Conservation (phyloP, 1,140 invertebrate genomes). For the Samia ricini region DNA sequence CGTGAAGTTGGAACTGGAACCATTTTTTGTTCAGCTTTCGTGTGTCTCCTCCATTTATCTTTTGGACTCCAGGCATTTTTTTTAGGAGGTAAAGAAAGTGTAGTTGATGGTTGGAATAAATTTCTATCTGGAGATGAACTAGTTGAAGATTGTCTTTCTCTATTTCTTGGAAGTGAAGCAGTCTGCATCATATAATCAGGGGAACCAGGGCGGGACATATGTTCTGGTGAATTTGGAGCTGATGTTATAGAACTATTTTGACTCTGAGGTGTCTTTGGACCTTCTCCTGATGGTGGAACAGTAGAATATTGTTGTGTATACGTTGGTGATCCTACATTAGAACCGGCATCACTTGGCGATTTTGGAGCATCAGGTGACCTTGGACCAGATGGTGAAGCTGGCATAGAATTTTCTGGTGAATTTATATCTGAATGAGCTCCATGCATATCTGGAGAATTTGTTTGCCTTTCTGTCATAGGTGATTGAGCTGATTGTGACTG, state of each 20-base stretch:
- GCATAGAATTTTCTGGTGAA: constrained; percentile 65
- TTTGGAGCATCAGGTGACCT: constrained; percentile 57
- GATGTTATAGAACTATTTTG: constrained; percentile 51
- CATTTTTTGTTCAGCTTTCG: constrained; percentile 71
- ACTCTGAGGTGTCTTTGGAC: constrained; percentile 54
- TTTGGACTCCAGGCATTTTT: constrained; percentile 67
- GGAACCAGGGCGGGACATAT: constrained; percentile 47
- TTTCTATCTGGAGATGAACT: constrained; percentile 57
- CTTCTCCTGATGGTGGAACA: constrained; percentile 31
- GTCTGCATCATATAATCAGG: constrained; percentile 52
- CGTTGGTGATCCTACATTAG: constrained; percentile 55
- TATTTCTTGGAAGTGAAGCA: constrained; percentile 35
- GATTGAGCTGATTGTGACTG: constrained; percentile 39
- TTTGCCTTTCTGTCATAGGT: constrained; percentile 30
- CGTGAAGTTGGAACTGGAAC: constrained; percentile 41
- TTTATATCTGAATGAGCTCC: constrained; percentile 65
- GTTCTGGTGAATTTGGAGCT: constrained; percentile 39
- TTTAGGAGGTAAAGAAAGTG: constrained; percentile 32
- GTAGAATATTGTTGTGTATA: constrained; percentile 21
- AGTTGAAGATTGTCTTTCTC: constrained; percentile 30
- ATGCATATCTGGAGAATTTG: constrained; percentile 57
- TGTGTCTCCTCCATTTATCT: constrained; percentile 64
- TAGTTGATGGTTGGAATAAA: constrained; percentile 41
- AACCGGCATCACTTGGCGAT: constrained; percentile 58
- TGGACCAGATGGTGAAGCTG: constrained; percentile 49